Base-by-base conservation (phyloP, 2,113 vertebrate genomes). In the Rhinichthys klamathensis region DNA sequence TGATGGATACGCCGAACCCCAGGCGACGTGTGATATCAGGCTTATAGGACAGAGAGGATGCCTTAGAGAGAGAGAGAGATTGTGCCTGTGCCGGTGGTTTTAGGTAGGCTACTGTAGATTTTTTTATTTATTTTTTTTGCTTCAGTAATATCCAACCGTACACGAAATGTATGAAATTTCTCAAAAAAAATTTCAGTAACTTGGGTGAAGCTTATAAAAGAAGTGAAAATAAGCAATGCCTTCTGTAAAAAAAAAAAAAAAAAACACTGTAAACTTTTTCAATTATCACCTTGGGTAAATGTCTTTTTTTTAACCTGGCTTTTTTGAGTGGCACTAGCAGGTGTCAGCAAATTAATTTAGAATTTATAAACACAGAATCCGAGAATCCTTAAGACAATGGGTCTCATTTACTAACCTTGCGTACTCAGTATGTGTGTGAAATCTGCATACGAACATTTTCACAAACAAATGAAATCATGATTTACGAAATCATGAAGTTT, bases 1-100 rank as follows among this genome's bases (percentile, higher is more conserved):
- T 92, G 91, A 92, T 93, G 91, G 93, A 91, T 92, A 89, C 73
- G 35, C 21, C 25, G 83, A 51, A 90, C 91, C 90, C 23, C 35
- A 30, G 91, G 92, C 91, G 86, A 83, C 18, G 1, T 84, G 82
- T 88, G 90, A 89, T 87, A 67, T 83, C 86, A 84, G 60, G 84
- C 84, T 79, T 90, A 90, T 92, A 93, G 91, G 91, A 92, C 90
- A 89, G 30, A 49, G 87, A 92, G 76, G 82, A 72, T 87, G 16
- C 16, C 6, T 44, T 23, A 32, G 23, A 32, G 15, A 81, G 76
- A 41, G 38, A 41, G 41, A 85, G 77, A 70, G 76, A 82, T 9
- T 80, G 51, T 44, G 80, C 87, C 82, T 88, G 63, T 67, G 78
- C 4, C 0, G 46, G 23, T 7, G 38, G 73, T 38, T 61, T 77